A percentile compares a stretch with the other conserved stretches of the same genome.
Evolutionary conservation across 2,797 vertebrate species (phyloP).

Genomic region (Spinus olivaceus): DNA sequence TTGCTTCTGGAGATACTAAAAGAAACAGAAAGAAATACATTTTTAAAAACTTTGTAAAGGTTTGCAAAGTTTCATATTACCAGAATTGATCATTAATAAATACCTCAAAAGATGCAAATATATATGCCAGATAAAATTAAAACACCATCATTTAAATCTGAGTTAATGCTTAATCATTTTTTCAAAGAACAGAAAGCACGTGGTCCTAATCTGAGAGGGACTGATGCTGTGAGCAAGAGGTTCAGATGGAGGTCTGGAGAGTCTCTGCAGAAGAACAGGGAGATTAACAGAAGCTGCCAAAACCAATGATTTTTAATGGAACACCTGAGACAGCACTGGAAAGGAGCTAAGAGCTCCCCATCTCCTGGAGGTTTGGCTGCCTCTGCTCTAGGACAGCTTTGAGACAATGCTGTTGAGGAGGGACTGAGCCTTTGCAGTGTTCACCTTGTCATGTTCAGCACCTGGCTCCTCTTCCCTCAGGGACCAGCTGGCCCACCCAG

Average conservation of each 20-base stretch:
- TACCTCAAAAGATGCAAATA: not conserved
- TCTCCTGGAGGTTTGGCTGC: not conserved
- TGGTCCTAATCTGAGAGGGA: not conserved
- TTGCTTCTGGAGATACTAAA: slow-evolving; percentile 95
- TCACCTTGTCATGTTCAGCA: not conserved
- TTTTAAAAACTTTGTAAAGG: not conserved
- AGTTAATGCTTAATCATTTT: not conserved
- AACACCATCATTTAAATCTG: not conserved
- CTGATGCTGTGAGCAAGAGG: not conserved
- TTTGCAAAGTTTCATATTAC: not conserved
- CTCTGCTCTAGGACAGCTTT: not conserved
- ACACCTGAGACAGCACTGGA: not conserved
- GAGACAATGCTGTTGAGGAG: not conserved
- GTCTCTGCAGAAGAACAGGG: not conserved
- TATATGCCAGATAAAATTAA: not conserved
- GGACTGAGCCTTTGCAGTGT: not conserved
- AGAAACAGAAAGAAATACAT: slow-evolving; percentile 58
- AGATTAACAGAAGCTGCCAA: not conserved
- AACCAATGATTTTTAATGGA: not conserved
- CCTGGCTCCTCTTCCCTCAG: not conserved
- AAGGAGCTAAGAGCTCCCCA: not conserved
- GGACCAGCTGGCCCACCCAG: not conserved
- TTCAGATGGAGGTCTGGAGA: not conserved
- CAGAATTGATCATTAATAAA: not conserved
- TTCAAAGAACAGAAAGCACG: not conserved